Evolutionary conservation across 2,888 invertebrate genomes (phyloP), one percentile per base, ranked within the genome.

Genomic region (Dicyrtoma fusca): DNA sequence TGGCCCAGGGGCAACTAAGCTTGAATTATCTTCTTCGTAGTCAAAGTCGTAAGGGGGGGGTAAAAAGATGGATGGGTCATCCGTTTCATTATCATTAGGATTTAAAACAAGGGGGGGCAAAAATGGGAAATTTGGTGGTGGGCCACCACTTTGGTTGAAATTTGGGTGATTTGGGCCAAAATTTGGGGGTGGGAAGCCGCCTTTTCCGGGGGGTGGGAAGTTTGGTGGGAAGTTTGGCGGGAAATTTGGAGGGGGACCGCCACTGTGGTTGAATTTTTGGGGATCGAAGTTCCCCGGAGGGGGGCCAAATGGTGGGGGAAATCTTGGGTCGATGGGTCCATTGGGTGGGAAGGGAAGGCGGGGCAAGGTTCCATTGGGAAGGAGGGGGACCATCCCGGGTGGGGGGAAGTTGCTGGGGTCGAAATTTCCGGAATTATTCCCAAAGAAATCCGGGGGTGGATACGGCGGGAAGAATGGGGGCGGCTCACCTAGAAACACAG

Each of bases 21-120:
- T 89, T 53, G 90, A 87, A 84, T 93, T 92, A 83, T 91, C 91
- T 83, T 88, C 89, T 84, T 91, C 93, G 79, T 91, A 90, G 49
- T 80, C 80, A 86, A 92, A 92, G 84, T 92, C 93, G 86, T 94
- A 94, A 14, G 93, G 92, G 82, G 94, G 94, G 82, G 94, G 94
- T 87, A 94, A 93, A 82, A 93, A 94, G 70, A 94, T 89, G 80
- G 93, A 92, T 82, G 93, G 93, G 87, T 94, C 94, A 85, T 94
- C 92, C 75, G 90, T 88, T 81, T 88, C 87, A 85, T 90, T 91
- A 76, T 84, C 84, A 25, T 85, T 84, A 13, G 86, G 78, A 69
- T 79, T 79, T 21, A 80, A 68, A 13, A 77, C 78, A 10, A 79
- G 26, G 0, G 81, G 81, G 82, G 87, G 86, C 19, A 81, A 78